phyloP scores from a whole-genome alignment of 2,797 vertebrate species.

The Aeoliscus strigatus region DNA sequence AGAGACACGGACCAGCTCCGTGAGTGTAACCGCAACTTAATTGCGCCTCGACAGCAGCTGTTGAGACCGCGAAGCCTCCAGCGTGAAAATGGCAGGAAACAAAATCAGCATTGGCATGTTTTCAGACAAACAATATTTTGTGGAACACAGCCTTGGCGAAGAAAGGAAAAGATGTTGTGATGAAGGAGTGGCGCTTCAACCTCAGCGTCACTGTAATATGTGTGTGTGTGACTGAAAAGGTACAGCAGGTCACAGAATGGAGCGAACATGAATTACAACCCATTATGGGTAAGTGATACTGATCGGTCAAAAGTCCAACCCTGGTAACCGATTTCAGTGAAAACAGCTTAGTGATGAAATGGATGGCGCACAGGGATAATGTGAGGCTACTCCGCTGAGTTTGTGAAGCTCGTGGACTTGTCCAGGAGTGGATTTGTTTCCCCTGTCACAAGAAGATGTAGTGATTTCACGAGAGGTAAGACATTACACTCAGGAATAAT shows the following conservation, averaged over 20 bases:
- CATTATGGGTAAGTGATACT: conserved; percentile 36
- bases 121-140: conserved; percentile 1
- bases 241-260: conserved; percentile 30
- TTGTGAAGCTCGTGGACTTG: conserved; percentile 3
- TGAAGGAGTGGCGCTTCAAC: conserved; percentile 22
- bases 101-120: conserved; percentile 9
- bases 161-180: neutral
- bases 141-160: conserved; percentile 14
- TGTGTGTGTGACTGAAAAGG: conserved; percentile 24
- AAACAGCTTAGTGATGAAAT: conserved; percentile 25
- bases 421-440: conserved; percentile 6
- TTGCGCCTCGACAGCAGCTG: conserved; percentile 24
- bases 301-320: conserved; percentile 33
- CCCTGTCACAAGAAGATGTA: conserved; percentile 1
- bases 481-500: conserved; percentile 39
- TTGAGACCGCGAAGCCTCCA: conserved; percentile 1
- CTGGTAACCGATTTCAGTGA: conserved; percentile 13
- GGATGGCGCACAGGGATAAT: conserved; percentile 21
- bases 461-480: conserved; percentile 24
- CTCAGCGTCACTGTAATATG: conserved; percentile 16
- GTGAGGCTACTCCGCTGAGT: conserved; percentile 8
- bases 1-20: conserved; percentile 23
- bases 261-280: conserved; percentile 28
- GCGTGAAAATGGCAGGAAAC: conserved; percentile 3
- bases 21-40: conserved; percentile 9